These are phyloP conservation scores for Mythimna pallens DNA, from an alignment of 2,888 invertebrate species.

Conservation along the genomic window DNA sequence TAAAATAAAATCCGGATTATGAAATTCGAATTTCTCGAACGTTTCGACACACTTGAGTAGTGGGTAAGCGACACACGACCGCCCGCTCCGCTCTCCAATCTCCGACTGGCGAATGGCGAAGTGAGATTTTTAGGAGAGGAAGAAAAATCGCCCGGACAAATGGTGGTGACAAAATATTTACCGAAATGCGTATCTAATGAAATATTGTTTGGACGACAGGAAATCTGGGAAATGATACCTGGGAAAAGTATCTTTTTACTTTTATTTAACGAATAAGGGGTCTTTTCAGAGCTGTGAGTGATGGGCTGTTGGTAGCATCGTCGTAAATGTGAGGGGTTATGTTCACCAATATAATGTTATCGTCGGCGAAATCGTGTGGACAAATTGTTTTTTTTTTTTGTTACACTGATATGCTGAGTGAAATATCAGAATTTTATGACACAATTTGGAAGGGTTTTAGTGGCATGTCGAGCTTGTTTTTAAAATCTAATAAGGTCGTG, in stretches of 20 bases:
- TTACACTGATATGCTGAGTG: background rate
- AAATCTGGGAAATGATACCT: constrained; percentile 55
- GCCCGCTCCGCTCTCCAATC: constrained; percentile 47
- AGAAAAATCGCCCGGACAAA: constrained; percentile 50
- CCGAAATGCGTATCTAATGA: constrained; percentile 63
- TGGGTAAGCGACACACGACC: constrained; percentile 46
- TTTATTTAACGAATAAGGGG: constrained; percentile 16
- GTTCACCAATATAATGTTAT: constrained; percentile 4
- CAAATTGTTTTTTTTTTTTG: background rate
- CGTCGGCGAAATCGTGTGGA: background rate
- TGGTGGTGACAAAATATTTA: constrained; percentile 61
- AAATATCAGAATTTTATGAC: background rate
- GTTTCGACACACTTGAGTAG: constrained; percentile 44
- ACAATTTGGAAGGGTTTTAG: background rate
- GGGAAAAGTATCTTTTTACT: constrained; percentile 14
- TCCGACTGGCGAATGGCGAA: constrained; percentile 51
- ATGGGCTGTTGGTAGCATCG: constrained; percentile 7
- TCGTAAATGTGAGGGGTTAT: constrained; percentile 21
- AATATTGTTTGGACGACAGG: constrained; percentile 67
- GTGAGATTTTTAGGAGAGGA: constrained; percentile 53
- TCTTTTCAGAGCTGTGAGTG: constrained; percentile 1
- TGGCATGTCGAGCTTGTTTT: background rate
- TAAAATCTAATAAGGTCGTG: too few relatives aligned
- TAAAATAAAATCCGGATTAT: constrained; percentile 23
- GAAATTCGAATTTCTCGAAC: constrained; percentile 44